Evolutionary conservation across 2,797 vertebrate genomes (phyloP).

Genomic region (Heliangelus exortis): DNA sequence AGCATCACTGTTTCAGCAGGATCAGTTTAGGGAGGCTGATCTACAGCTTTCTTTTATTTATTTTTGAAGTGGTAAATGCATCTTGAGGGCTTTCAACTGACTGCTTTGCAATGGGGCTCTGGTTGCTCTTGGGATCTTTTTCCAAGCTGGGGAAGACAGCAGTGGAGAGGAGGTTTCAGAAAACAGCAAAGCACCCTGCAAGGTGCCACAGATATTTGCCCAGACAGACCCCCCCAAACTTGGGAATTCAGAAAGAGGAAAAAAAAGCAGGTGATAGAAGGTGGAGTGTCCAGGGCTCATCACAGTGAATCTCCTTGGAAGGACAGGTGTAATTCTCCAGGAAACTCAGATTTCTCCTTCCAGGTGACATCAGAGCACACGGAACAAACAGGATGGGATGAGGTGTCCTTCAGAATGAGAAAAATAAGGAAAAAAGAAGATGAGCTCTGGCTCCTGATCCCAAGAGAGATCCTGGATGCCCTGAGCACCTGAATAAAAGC

Average conservation of each 20-base stretch:
- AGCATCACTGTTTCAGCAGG: background rate
- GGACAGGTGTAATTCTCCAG: background rate
- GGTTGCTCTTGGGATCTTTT: background rate
- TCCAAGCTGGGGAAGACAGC: background rate
- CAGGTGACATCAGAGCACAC: background rate
- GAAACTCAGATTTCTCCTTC: background rate
- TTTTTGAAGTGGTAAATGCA: background rate
- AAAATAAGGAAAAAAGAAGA: background rate
- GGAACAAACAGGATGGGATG: background rate
- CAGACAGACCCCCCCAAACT: background rate
- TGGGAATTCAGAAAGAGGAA: background rate
- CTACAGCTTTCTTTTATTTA: too few species aligned
- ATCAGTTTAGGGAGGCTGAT: background rate
- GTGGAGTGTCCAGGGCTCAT: background rate
- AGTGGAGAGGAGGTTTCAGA: background rate
- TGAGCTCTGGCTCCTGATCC: background rate
- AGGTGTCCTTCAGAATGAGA: background rate
- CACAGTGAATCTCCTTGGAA: background rate
- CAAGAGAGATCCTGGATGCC: background rate
- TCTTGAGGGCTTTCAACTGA: background rate
- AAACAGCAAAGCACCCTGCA: background rate
- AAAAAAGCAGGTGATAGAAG: background rate
- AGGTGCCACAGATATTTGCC: background rate
- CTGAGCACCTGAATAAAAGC: background rate
- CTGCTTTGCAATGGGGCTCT: fast-evolving